Evolutionary conservation across 2,888 invertebrate species (phyloP).

Genomic region (Nowickia ferox): DNA sequence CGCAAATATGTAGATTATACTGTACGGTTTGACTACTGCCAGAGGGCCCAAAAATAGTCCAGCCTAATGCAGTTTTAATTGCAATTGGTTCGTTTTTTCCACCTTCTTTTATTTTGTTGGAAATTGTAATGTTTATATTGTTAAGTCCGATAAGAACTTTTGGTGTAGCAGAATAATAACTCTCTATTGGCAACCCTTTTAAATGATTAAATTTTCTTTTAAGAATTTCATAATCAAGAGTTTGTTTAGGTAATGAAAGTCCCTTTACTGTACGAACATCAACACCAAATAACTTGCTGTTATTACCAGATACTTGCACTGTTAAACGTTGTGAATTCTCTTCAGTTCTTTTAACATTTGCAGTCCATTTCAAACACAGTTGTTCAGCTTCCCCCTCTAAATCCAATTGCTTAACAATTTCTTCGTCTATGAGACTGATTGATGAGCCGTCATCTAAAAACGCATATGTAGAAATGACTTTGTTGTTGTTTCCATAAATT

Average conservation of each 20-base stretch:
- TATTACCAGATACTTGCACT: conserved; percentile 49
- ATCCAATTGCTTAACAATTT: no score
- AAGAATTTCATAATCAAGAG: neutral
- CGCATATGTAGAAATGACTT: no score
- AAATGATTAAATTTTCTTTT: no score
- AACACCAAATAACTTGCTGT: neutral
- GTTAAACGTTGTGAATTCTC: conserved; percentile 53
- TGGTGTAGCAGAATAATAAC: neutral
- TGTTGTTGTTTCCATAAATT: no score
- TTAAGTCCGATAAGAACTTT: neutral
- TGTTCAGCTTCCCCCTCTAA: conserved; percentile 59
- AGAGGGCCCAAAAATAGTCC: conserved; percentile 29
- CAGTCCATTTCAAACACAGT: conserved; percentile 68
- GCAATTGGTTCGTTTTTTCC: no score
- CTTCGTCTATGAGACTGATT: no score
- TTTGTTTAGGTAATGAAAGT: conserved; percentile 37
- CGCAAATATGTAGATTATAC: conserved; percentile 40
- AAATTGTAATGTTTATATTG: no score
- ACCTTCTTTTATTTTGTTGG: no score
- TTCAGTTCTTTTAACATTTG: conserved; percentile 59
- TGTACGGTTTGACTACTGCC: neutral
- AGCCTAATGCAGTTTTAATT: conserved; percentile 18
- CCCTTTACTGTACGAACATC: neutral
- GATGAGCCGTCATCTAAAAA: no score
- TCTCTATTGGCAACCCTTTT: no score